These are phyloP conservation scores for Biston stratarius DNA, from an alignment of 2,888 invertebrate genomes.

Conservation along the genomic window DNA sequence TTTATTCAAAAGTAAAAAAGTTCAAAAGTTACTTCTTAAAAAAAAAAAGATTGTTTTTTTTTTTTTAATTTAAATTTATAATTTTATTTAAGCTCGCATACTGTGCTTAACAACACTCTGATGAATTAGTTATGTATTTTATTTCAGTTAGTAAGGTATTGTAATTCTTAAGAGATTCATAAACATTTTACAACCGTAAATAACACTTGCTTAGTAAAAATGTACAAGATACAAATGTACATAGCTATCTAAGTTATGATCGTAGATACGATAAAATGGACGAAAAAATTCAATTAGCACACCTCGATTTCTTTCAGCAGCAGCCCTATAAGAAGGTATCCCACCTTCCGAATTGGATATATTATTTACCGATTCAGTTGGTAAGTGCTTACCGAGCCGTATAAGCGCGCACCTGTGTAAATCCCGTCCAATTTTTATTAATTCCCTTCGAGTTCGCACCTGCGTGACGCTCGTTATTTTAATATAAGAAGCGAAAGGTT, in stretches of 20 bases:
- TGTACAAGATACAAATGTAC: neutral
- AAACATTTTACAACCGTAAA: too few relatives aligned
- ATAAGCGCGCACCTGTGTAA: slow-evolving; percentile 50
- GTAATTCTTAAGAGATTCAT: too few relatives aligned
- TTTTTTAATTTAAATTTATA: too few relatives aligned
- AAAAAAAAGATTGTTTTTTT: too few relatives aligned
- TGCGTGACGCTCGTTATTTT: slow-evolving; percentile 74
- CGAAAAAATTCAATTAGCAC: slow-evolving; percentile 44
- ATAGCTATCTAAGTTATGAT: too few relatives aligned
- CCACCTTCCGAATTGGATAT: slow-evolving; percentile 41
- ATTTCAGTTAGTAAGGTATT: neutral
- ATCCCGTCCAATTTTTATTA: slow-evolving; percentile 65
- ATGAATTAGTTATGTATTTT: neutral
- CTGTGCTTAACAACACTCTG: too few relatives aligned
- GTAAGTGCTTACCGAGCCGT: slow-evolving; percentile 45
- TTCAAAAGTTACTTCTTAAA: too few relatives aligned
- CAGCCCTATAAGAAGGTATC: slow-evolving; percentile 34
- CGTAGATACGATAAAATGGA: slow-evolving; percentile 11
- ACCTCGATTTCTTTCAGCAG: slow-evolving; percentile 41
- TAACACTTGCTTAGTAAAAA: too few relatives aligned
- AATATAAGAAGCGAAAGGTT: slow-evolving; percentile 81
- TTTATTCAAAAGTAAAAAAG: too few relatives aligned
- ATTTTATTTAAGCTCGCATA: too few relatives aligned
- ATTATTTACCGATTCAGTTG: slow-evolving; percentile 47
- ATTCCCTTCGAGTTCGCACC: slow-evolving; percentile 73